Percentiles rank a stretch among this genome's conserved stretches.
Conservation (phyloP, 2,797 vertebrate genomes). For the Toxotes lorentzi region DNA sequence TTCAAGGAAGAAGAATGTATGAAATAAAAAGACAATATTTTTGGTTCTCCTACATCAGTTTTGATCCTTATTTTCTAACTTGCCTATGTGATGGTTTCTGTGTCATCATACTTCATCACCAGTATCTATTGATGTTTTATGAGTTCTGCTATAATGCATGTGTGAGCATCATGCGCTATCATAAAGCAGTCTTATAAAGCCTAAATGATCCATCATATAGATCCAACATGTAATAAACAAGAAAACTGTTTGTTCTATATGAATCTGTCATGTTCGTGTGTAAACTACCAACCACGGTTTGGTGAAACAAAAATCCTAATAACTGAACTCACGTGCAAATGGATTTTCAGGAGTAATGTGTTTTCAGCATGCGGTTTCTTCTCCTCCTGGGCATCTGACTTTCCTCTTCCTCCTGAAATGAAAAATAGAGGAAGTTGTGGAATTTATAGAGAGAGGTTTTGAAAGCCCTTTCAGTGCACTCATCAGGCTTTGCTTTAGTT, state of each 20-base stretch:
- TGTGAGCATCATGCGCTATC: background rate
- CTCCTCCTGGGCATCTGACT: conserved; percentile 16
- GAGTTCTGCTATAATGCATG: background rate
- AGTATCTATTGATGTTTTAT: background rate
- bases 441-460: conserved; percentile 23
- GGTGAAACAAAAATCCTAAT: conserved; percentile 16
- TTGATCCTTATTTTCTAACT: too few species aligned
- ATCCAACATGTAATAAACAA: background rate
- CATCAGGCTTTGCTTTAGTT: conserved; percentile 22
- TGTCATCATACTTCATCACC: background rate
- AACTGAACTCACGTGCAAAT: conserved; percentile 36
- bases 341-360: conserved; percentile 25
- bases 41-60: background rate
- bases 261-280: background rate
- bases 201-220: background rate
- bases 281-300: conserved; percentile 14
- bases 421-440: conserved; percentile 22
- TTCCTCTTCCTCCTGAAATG: conserved; percentile 57
- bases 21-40: too few species aligned
- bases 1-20: too few species aligned
- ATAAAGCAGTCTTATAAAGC: background rate
- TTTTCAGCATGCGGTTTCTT: conserved; percentile 21
- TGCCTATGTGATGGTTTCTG: background rate
- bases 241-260: background rate
- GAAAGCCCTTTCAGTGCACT: background rate